Percentiles rank a stretch among this genome's conserved stretches.
Evolutionary conservation across 1,140 invertebrate genomes (phyloP).

Genomic region (Drosophila kohkoa): DNA sequence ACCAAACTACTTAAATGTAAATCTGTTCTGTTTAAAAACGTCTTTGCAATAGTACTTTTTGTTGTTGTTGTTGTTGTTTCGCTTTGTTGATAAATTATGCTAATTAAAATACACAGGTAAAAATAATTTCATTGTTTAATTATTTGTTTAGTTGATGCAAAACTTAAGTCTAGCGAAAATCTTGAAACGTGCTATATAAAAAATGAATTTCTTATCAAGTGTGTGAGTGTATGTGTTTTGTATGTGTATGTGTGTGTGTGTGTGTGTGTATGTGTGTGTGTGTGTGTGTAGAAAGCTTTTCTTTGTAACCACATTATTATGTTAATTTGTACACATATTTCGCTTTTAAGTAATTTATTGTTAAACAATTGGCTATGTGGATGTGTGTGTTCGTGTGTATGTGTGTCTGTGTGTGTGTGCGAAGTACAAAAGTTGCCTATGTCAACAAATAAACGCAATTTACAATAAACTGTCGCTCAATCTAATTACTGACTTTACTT

Average conservation of each 20-base stretch:
- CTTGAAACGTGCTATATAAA: slow-evolving; percentile 60
- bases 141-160: slow-evolving; percentile 55
- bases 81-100: slow-evolving; percentile 70
- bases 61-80: slow-evolving; percentile 75
- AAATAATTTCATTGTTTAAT: slow-evolving; percentile 81
- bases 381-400: slow-evolving; percentile 27
- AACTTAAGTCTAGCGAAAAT: slow-evolving; percentile 76
- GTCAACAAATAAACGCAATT: slow-evolving; percentile 50
- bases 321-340: slow-evolving; percentile 78
- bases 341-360: slow-evolving; percentile 76
- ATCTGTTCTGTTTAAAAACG: slow-evolving; percentile 66
- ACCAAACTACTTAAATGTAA: slow-evolving; percentile 77
- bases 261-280: slow-evolving; percentile 15
- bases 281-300: slow-evolving; percentile 67
- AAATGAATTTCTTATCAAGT: slow-evolving; percentile 50
- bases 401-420: slow-evolving; percentile 41
- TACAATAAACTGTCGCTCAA: slow-evolving; percentile 66
- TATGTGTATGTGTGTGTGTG: too few species aligned
- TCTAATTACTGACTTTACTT: slow-evolving; percentile 54
- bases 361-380: slow-evolving; percentile 80
- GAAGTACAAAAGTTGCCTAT: slow-evolving; percentile 64
- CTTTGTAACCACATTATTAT: slow-evolving; percentile 62
- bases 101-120: slow-evolving; percentile 83
- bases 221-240: slow-evolving; percentile 10
- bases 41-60: slow-evolving; percentile 76